Evolutionary conservation across 2,113 vertebrate genomes (phyloP), one percentile per base, ranked within the genome.

Genomic region (Dicrurus megarhynchus): DNA sequence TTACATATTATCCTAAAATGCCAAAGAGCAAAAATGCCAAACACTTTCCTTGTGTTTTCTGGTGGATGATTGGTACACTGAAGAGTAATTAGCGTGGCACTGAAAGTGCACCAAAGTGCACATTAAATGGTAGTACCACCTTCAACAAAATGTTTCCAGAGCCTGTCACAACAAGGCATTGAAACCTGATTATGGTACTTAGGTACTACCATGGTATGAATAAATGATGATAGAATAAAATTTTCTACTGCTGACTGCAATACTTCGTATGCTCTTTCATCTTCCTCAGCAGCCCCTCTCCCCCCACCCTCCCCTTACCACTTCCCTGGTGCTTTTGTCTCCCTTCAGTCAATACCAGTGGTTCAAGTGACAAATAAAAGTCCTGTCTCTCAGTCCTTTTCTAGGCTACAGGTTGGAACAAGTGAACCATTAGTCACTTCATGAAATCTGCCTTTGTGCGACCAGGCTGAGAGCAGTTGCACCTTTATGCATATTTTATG

Each of bases 401-500:
- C 85, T 95, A 75, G 93, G 90, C 97, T 97, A 90, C 92, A 84
- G 91, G 68, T 97, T 97, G 96, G 97, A 98, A 94, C 60, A 96
- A 95, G 92, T 96, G 96, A 97, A 89, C 94, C 94, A 94, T 97
- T 94, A 98, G 92, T 90, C 77, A 95, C 93, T 97, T 96, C 71
- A 92, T 95, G 92, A 97, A 97, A 96, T 97, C 94, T 93, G 91
- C 89, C 73, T 96, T 92, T 97, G 95, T 94, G 96, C 5, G 10
- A 96, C 90, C 96, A 96, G 87, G 91, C 97, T 97, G 96, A 93
- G 93, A 97, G 96, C 63, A 95, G 93, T 97, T 94, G 85, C 86
- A 97, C 95, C 92, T 97, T 97, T 97, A 98, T 97, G 92, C 73
- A 89, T 95, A 97, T 97, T 97, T 98, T 96, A 98, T 97, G 86